These are phyloP conservation scores for Andricus curvator DNA, from an alignment of 2,888 invertebrate species.

Conservation along the genomic window DNA sequence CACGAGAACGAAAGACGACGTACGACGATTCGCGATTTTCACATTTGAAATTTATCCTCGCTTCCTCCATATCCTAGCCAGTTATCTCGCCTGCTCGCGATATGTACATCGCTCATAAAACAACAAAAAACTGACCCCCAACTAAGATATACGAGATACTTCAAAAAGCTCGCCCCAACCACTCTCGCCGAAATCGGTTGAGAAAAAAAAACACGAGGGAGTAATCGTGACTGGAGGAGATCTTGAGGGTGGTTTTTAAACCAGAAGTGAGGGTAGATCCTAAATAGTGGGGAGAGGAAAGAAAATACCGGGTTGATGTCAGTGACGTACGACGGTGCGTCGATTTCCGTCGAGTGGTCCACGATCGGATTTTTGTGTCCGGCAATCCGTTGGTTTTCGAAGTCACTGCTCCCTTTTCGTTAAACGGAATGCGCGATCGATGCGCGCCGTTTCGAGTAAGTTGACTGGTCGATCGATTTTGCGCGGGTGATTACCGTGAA, in stretches of 20 bases:
- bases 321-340: slow-evolving; percentile 49
- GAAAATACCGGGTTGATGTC: slow-evolving; percentile 46
- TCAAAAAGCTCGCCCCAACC: not conserved
- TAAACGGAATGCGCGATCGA: slow-evolving; percentile 36
- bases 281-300: slow-evolving; percentile 39
- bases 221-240: not conserved
- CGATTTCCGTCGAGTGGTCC: slow-evolving; percentile 51
- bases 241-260: not conserved
- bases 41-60: slow-evolving; percentile 23
- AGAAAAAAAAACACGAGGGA: not conserved
- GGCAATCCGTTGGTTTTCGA: slow-evolving; percentile 22
- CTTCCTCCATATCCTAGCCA: slow-evolving; percentile 5
- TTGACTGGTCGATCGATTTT: slow-evolving; percentile 37
- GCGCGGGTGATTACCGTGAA: slow-evolving; percentile 23
- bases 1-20: slow-evolving; percentile 57
- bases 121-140: not conserved
- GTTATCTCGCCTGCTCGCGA: not conserved
- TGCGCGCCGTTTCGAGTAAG: slow-evolving; percentile 40
- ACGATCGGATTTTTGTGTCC: slow-evolving; percentile 38
- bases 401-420: slow-evolving; percentile 33
- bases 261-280: not conserved
- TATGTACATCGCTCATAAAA: not conserved
- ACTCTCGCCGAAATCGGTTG: not conserved
- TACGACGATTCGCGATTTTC: slow-evolving; percentile 34
- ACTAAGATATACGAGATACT: not conserved